Base-by-base conservation (phyloP, 2,888 invertebrate genomes). In the Sarcophaga rosellei region DNA sequence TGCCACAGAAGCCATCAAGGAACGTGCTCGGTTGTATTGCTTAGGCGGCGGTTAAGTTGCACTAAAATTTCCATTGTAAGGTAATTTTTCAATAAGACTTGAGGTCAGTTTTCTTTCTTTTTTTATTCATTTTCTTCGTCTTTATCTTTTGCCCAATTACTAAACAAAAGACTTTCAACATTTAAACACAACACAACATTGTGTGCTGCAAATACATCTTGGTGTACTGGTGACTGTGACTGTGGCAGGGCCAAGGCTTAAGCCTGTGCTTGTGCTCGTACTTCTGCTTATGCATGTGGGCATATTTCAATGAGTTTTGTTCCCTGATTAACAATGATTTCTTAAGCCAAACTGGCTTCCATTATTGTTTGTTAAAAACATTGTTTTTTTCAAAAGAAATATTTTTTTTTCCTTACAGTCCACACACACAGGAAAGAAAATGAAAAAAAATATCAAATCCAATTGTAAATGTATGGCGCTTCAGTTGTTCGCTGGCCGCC, bases 61-160 rank as follows among this genome's bases (percentile, higher is more conserved):
- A n/a, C 17, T 53, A 23, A 76, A 65, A 44, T 23, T 74, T 59
- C 21, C 59, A 76, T 84, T 84, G 65, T 84, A 72, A 84, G 84
- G 75, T 84, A 84, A 80, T 84, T 84, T 82, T 80, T 84, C 79
- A 84, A 80, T 66, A 76, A 75, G 70, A 75, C 73, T 75, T 85
- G 81, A 81, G 85, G 80, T 81, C 86, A 82, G 86, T 84, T 77
- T 73, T 53, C 53, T 68, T 15, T 44, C 11, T 20, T 69, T 77
- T 70, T 79, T 63, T 57, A 8, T 57, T 77, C 53, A 53, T 76
- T 76, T 47, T 63, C 25, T 73, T 23, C 47, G 25, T 25, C 57
- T 59, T 81, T 81, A 84, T 86, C 82, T 77, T 86, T 65, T 44
- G 75, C 66, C 84, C 86, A 86, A 86, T 86, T 86, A 86, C 80